Percentiles rank a stretch among this genome's conserved stretches.
phyloP scores from a whole-genome alignment of 2,113 vertebrate genomes.

The Felis chaus region DNA sequence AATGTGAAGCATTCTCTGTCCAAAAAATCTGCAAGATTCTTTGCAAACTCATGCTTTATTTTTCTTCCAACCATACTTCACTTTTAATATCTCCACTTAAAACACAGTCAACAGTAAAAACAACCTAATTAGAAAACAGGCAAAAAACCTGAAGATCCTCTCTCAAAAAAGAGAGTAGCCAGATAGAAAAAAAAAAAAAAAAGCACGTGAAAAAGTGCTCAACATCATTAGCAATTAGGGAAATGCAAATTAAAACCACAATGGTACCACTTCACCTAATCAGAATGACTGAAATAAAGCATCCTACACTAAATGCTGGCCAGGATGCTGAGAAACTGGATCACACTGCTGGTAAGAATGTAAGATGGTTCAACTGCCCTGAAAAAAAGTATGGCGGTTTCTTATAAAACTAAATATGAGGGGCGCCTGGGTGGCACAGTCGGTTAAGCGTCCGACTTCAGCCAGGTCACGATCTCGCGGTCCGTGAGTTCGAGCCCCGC shows the following conservation, averaged over 20 bases:
- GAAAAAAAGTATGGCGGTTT: background rate
- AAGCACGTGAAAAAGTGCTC: background rate
- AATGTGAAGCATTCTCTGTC: background rate
- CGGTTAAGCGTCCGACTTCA: too few species aligned
- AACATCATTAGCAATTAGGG: background rate
- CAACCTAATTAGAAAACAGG: background rate
- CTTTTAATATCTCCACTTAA: background rate
- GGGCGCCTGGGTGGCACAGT: too few species aligned
- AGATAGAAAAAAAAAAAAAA: background rate
- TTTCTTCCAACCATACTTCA: background rate
- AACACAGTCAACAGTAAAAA: background rate
- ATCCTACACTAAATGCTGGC: background rate
- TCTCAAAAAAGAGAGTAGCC: background rate
- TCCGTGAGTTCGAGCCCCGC: too few species aligned
- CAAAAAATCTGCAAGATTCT: background rate
- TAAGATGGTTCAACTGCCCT: background rate
- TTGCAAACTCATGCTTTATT: background rate
- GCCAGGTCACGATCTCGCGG: too few species aligned
- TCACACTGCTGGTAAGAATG: background rate
- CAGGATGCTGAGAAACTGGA: background rate
- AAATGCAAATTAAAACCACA: background rate
- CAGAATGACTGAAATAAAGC: background rate
- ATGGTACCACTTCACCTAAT: background rate
- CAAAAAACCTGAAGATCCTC: background rate
- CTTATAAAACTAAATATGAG: background rate